Evolutionary conservation across 2,113 vertebrate species (phyloP).

Genomic region (Scatophagus argus): DNA sequence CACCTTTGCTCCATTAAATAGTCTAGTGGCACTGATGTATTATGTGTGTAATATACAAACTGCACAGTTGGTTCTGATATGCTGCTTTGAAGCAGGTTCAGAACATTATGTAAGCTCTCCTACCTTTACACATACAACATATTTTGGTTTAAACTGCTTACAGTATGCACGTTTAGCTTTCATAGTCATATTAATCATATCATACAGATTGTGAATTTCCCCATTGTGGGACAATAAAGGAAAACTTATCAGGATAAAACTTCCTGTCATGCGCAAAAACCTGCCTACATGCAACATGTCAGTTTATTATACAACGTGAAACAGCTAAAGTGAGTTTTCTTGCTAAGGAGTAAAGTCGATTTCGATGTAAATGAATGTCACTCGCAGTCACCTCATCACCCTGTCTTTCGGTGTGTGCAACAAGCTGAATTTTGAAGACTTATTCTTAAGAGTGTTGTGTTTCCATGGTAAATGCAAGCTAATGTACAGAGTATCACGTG

Average conservation of each 20-base stretch:
- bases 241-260: no score
- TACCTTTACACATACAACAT: slow-evolving; percentile 11
- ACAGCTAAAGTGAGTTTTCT: neutral
- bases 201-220: no score
- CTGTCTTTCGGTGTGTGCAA: neutral
- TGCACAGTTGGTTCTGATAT: slow-evolving; percentile 16
- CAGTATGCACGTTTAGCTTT: slow-evolving; percentile 15
- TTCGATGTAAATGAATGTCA: neutral
- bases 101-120: neutral
- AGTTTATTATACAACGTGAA: neutral
- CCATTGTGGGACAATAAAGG: no score
- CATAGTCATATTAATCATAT: neutral
- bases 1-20: neutral
- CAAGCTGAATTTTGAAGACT: slow-evolving; percentile 19
- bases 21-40: neutral
- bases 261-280: no score
- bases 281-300: slow-evolving; percentile 11
- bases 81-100: slow-evolving; percentile 9
- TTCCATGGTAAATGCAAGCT: slow-evolving; percentile 15
- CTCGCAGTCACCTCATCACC: neutral
- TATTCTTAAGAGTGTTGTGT: slow-evolving; percentile 8
- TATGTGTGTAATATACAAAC: slow-evolving; percentile 25
- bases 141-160: slow-evolving; percentile 19
- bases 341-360: neutral
- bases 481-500: slow-evolving; percentile 21